Evolutionary conservation across 2,797 vertebrate species (phyloP).

Genomic region (Lepidocolaptes lacrymiger): DNA sequence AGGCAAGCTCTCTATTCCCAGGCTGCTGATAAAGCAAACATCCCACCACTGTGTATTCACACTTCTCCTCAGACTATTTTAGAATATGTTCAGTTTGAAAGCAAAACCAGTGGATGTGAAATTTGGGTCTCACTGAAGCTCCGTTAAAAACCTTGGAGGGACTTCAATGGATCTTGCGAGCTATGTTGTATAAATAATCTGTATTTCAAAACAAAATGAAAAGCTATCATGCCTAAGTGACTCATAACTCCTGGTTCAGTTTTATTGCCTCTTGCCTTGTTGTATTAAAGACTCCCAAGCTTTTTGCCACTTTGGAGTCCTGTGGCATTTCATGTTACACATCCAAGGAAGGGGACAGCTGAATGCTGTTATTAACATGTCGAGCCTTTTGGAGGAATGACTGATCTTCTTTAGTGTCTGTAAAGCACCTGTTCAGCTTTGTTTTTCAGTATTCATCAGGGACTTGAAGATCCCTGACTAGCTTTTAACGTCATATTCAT

Average conservation of each 20-base stretch:
- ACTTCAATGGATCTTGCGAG: not conserved
- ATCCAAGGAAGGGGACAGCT: not conserved
- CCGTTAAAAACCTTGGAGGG: not conserved
- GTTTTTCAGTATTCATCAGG: not conserved
- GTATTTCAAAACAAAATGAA: slow-evolving; percentile 18
- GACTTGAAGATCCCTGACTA: not conserved
- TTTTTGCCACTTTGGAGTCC: not conserved
- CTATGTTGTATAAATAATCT: not conserved
- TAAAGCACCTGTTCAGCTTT: slow-evolving; percentile 6
- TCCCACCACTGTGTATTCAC: not conserved
- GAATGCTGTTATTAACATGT: not conserved
- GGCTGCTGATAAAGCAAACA: not conserved
- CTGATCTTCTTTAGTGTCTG: not conserved
- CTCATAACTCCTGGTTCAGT: not conserved
- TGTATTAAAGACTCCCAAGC: slow-evolving; percentile 2
- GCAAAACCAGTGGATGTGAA: not conserved
- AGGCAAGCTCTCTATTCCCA: not conserved
- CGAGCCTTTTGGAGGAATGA: not conserved
- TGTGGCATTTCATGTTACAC: accelerated
- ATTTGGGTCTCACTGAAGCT: not conserved
- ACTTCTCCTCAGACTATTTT: not conserved
- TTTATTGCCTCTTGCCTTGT: slow-evolving; percentile 12
- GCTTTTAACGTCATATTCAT: not conserved
- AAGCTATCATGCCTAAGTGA: not conserved
- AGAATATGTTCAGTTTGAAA: not conserved